These are phyloP conservation scores for Lordiphosa clarofinis DNA, from an alignment of 1,140 invertebrate genomes.

Conservation along the genomic window DNA sequence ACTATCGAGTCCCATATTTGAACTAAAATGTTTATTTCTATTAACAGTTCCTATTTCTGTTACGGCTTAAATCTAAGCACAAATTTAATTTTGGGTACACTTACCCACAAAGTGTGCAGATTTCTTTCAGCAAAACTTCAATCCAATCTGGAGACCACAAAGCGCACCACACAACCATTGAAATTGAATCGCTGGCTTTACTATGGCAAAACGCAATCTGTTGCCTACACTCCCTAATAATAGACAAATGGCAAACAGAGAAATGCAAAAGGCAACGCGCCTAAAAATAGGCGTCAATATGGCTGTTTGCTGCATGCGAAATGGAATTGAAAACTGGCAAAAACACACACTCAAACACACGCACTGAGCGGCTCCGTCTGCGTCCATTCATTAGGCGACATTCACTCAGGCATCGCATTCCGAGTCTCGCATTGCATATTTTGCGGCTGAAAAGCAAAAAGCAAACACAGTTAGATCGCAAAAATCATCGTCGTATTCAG, in stretches of 20 bases:
- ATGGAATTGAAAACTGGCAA: conserved; percentile 5
- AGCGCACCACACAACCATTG: conserved; percentile 1
- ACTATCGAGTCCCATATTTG: too few relatives aligned
- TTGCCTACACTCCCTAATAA: conserved; percentile 3
- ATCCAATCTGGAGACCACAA: conserved; percentile 1
- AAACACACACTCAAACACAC: not conserved
- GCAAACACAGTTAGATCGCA: conserved; percentile 11
- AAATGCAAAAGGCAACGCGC: conserved; percentile 1
- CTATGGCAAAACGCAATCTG: not conserved
- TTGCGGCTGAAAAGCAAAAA: not conserved
- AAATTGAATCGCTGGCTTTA: conserved; percentile 5
- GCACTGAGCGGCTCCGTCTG: not conserved
- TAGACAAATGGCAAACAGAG: conserved; percentile 2
- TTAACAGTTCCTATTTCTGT: too few relatives aligned
- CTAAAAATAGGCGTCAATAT: conserved; percentile 9
- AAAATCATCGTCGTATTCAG: conserved; percentile 10
- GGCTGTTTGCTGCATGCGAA: not conserved
- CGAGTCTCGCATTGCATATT: conserved; percentile 4
- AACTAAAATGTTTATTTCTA: too few relatives aligned
- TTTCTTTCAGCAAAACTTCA: too few relatives aligned
- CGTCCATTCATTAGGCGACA: conserved; percentile 13
- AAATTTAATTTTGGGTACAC: too few relatives aligned
- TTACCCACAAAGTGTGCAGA: too few relatives aligned
- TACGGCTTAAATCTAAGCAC: too few relatives aligned
- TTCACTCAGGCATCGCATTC: conserved; percentile 14